A percentile compares a stretch with the other conserved stretches of the same genome.
phyloP scores from a whole-genome alignment of 2,113 vertebrate species.

The Pimephales promelas region DNA sequence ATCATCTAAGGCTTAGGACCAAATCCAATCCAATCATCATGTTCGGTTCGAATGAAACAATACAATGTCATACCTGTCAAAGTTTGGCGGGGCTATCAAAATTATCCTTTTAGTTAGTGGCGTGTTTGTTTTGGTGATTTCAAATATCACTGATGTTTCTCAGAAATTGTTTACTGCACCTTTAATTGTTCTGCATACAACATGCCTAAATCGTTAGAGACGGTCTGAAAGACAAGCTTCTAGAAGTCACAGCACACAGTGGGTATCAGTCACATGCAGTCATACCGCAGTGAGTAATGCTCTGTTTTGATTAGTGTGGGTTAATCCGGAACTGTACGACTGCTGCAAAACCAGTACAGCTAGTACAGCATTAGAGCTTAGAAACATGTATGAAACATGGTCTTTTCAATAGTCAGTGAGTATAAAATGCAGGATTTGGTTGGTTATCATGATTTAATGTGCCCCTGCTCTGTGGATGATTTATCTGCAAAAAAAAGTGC shows the following conservation, averaged over 20 bases:
- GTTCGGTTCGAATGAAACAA: no score
- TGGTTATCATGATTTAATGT: not conserved
- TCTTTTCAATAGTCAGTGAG: not conserved
- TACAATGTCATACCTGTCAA: no score
- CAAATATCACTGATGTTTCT: no score
- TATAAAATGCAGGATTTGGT: not conserved
- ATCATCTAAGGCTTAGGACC: no score
- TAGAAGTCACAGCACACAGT: not conserved
- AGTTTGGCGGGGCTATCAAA: no score
- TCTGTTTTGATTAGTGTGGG: slow-evolving; percentile 12
- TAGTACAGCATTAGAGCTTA: slow-evolving; percentile 22
- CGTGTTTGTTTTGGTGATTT: no score
- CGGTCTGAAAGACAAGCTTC: not conserved
- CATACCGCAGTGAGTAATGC: slow-evolving; percentile 14
- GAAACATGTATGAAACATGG: slow-evolving; percentile 14
- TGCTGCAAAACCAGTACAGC: not conserved
- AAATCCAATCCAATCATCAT: no score
- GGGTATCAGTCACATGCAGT: not conserved
- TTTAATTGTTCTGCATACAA: not conserved
- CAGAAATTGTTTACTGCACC: no score
- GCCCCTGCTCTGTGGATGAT: not conserved
- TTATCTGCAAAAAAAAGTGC: not conserved
- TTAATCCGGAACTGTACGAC: slow-evolving; percentile 41
- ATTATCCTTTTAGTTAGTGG: no score
- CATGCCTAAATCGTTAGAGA: not conserved